Percentiles rank a stretch among this genome's conserved stretches.
Conservation (phyloP, 2,888 invertebrate genomes). For the Euplexia lucipara region DNA sequence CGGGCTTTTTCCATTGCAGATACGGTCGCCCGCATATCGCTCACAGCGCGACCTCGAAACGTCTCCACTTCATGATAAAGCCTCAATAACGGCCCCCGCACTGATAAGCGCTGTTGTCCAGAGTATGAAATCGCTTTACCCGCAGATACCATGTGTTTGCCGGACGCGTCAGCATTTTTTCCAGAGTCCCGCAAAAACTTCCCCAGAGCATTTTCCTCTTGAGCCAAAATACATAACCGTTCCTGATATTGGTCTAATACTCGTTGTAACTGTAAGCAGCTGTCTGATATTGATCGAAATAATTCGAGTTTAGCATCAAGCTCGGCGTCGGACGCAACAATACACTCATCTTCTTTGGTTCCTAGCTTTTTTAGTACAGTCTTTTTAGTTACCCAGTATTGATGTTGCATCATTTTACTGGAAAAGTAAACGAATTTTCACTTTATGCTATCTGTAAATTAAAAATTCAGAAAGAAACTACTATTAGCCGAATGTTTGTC, state of each 20-base stretch:
- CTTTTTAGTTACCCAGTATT: slow-evolving; percentile 99
- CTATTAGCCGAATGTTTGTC: slow-evolving; percentile 44
- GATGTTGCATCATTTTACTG: slow-evolving; percentile 95
- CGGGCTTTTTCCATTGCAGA: slow-evolving; percentile 98
- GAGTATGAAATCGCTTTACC: slow-evolving; percentile 97
- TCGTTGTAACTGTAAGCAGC: slow-evolving; percentile 96
- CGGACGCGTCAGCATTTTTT: slow-evolving; percentile 96
- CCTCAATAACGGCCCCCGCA: slow-evolving; percentile 96
- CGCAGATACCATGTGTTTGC: slow-evolving; percentile 90
- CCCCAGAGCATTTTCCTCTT: slow-evolving; percentile 98
- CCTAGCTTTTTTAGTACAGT: slow-evolving; percentile 97
- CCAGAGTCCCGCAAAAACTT: slow-evolving; percentile 98
- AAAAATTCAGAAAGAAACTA: slow-evolving; percentile 40
- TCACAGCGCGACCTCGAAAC: slow-evolving; percentile 98
- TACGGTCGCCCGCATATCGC: slow-evolving; percentile 97
- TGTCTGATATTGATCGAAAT: slow-evolving; percentile 97
- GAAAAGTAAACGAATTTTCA: slow-evolving; percentile 38
- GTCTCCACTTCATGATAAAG: slow-evolving; percentile 99
- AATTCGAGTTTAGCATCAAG: slow-evolving; percentile 98
- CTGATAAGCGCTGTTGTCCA: slow-evolving; percentile 97
- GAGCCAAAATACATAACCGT: slow-evolving; percentile 97
- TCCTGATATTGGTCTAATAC: slow-evolving; percentile 98
- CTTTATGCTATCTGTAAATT: slow-evolving; percentile 20
- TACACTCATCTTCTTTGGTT: slow-evolving; percentile 99
- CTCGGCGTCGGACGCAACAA: slow-evolving; percentile 98